Base-by-base conservation (phyloP, 2,113 vertebrate genomes). In the Megaleporinus macrocephalus region DNA sequence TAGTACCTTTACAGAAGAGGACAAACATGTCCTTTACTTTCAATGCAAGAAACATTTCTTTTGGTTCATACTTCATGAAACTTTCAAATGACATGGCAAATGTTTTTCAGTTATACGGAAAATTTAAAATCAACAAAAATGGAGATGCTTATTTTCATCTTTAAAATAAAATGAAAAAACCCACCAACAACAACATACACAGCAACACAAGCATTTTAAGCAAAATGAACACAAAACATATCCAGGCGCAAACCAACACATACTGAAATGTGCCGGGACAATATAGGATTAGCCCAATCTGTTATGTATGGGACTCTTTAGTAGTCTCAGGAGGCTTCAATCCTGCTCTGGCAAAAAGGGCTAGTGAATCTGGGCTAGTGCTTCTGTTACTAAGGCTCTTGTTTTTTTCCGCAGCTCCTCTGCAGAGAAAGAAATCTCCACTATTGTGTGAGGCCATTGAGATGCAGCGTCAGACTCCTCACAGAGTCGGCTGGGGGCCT, bases 381-480 rank as follows among this genome's bases (percentile, higher is more conserved):
- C 73, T 79, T 69, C 82, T 73, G 63, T 73, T 80, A 26, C 79
- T 27, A 81, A 68, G 72, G 87, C 81, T 84, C 73, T 80, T 66
- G 47, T 70, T 82, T 73, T n/a, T 86, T 90, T 44, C 88, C 78
- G 83, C 0, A n/a, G 24, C 26, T 41, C 13, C 61, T 84, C 80
- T 51, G 76, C 79, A 87, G 86, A 86, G 83, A 89, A 85, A 86
- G 78, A 84, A 87, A 82, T 80, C 73, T 70, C 29, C 10, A 41
- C 73, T 88, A 85, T 90, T 91, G 86, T 92, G 66, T 7, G 20
- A 86, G 72, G 80, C 86, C 90, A 92, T 94, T 94, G 88, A 87
- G 80, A 93, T 93, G 90, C 93, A 80, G 85, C 59, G 5, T 51
- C 77, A 30, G 73, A 78, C 85, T 77, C 78, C 2, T 41, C n/a